Evolutionary conservation across 2,113 vertebrate species (phyloP).

Genomic region (Laticauda colubrina): DNA sequence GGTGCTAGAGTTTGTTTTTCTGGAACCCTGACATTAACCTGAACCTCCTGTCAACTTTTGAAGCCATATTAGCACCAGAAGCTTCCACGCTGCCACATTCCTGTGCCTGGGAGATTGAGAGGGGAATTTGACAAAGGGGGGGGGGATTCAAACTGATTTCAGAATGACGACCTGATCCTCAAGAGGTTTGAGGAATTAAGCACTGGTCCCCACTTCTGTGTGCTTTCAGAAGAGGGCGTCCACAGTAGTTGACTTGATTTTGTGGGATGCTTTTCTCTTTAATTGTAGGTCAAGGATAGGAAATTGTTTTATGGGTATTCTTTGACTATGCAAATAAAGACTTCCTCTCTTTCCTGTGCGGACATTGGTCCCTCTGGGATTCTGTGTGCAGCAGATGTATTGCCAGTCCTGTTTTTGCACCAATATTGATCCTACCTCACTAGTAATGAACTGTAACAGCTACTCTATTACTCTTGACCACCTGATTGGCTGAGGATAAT

Average conservation of each 20-base stretch:
- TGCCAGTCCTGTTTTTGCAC: conserved; percentile 70
- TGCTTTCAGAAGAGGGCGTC: conserved; percentile 19
- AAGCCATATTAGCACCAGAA: too few species aligned
- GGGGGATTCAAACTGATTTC: neutral
- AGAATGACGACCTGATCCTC: neutral
- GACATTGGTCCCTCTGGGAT: conserved; percentile 60
- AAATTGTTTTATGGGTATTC: conserved; percentile 41
- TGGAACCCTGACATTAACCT: too few species aligned
- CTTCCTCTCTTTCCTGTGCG: conserved; percentile 29
- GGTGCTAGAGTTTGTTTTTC: too few species aligned
- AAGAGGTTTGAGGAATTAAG: neutral
- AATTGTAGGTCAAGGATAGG: conserved; percentile 48
- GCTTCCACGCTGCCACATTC: too few species aligned
- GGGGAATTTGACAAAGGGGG: too few species aligned
- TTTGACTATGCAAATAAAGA: conserved; percentile 47
- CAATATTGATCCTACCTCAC: conserved; percentile 85
- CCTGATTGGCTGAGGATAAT: conserved; percentile 95
- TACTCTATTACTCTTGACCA: conserved; percentile 88
- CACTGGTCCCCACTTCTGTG: conserved; percentile 11
- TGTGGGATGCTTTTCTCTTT: conserved; percentile 48
- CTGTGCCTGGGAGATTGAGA: too few species aligned
- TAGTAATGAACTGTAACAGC: conserved; percentile 94
- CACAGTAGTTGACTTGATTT: conserved; percentile 42
- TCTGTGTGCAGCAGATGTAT: conserved; percentile 65
- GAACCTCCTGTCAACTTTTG: too few species aligned